Percentiles rank a stretch among this genome's conserved stretches.
Conservation (phyloP, 2,888 invertebrate genomes). For the Eilema depressum region DNA sequence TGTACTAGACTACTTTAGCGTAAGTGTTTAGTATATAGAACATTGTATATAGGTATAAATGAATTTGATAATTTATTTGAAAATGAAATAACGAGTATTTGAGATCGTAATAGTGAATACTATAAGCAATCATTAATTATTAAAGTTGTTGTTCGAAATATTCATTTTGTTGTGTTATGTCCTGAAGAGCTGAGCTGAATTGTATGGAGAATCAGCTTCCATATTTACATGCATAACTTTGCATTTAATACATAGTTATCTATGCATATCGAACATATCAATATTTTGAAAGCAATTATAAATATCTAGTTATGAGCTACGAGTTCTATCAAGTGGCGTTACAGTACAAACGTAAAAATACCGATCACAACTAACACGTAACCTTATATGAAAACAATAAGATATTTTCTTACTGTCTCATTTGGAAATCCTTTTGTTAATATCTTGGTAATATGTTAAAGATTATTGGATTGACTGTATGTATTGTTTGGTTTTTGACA, state of each 20-base stretch:
- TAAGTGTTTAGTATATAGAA: slow-evolving; percentile 68
- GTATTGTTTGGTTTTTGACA: slow-evolving; percentile 26
- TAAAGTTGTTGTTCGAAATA: slow-evolving; percentile 41
- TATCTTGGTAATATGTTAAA: slow-evolving; percentile 20
- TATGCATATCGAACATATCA: slow-evolving; percentile 38
- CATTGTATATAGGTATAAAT: slow-evolving; percentile 63
- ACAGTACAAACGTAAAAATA: slow-evolving; percentile 22
- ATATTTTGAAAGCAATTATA: slow-evolving; percentile 21
- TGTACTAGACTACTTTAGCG: slow-evolving; percentile 72
- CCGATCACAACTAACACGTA: slow-evolving; percentile 12
- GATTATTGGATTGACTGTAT: slow-evolving; percentile 21
- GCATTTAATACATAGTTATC: slow-evolving; percentile 40
- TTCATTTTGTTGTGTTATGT: slow-evolving; percentile 34
- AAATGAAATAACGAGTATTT: slow-evolving; percentile 46
- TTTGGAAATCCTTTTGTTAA: slow-evolving; percentile 23
- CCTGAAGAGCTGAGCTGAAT: slow-evolving; percentile 15
- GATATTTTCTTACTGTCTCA: slow-evolving; percentile 25
- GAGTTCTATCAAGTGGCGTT: slow-evolving; percentile 17
- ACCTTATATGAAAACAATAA: slow-evolving; percentile 20
- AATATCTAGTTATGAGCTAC: slow-evolving; percentile 13
- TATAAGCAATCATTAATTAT: slow-evolving; percentile 34
- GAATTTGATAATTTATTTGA: slow-evolving; percentile 55
- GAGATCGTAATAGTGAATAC: slow-evolving; percentile 39
- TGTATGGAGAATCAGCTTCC: neutral
- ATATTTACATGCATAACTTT: slow-evolving; percentile 9